These are phyloP conservation scores for Megaustenia siamemsis DNA, from an alignment of 2,888 invertebrate species.

Conservation along the genomic window DNA sequence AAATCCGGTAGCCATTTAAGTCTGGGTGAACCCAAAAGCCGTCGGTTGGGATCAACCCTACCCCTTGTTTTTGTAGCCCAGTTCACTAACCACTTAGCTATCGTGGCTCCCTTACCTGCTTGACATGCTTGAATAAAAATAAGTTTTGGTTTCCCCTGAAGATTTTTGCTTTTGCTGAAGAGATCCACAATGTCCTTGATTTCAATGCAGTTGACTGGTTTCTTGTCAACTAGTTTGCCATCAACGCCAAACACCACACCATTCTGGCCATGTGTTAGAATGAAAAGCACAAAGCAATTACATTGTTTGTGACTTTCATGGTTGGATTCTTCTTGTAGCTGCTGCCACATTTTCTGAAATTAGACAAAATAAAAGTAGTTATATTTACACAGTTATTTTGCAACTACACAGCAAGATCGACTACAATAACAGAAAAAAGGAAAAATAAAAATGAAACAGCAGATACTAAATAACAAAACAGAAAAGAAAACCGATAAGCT, in stretches of 20 bases:
- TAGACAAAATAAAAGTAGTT: background rate
- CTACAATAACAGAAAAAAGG: too few relatives aligned
- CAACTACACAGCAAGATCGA: too few relatives aligned
- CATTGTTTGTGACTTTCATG: too few relatives aligned
- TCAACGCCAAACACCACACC: conserved; percentile 43
- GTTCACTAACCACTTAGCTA: too few relatives aligned
- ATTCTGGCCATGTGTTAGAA: conserved; percentile 32
- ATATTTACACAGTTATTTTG: too few relatives aligned
- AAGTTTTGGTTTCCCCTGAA: conserved; percentile 56
- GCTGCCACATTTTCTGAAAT: background rate
- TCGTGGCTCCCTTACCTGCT: conserved; percentile 55
- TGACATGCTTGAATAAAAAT: conserved; percentile 58
- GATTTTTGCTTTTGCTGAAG: background rate
- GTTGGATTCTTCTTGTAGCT: background rate
- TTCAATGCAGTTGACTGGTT: background rate
- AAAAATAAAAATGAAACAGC: too few relatives aligned
- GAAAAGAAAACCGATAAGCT: too few relatives aligned
- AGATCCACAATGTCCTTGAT: conserved; percentile 14
- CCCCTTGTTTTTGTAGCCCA: too few relatives aligned
- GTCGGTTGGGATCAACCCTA: too few relatives aligned
- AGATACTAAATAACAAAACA: too few relatives aligned
- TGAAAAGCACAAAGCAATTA: conserved; percentile 34
- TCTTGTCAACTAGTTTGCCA: background rate
- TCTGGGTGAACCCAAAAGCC: too few relatives aligned
- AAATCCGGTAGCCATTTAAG: too few relatives aligned